A percentile compares a stretch with the other conserved stretches of the same genome.
Conservation (phyloP, 2,113 vertebrate genomes). For the Columba livia region DNA sequence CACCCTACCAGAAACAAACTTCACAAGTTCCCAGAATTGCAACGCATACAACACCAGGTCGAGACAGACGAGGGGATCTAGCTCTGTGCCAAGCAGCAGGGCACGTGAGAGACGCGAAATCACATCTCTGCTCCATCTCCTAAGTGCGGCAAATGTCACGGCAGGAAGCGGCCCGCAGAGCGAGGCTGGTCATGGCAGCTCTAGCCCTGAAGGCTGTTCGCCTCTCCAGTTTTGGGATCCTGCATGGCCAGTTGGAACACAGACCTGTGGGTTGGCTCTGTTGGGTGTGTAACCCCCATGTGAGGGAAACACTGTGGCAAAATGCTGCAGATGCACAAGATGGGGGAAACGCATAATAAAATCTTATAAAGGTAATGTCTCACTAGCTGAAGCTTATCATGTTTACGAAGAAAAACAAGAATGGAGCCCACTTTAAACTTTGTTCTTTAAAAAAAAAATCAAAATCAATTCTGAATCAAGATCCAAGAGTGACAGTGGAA, state of each 20-base stretch:
- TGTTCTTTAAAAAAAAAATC: neutral
- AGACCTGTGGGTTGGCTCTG: neutral
- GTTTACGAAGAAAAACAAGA: neutral
- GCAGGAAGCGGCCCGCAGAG: neutral
- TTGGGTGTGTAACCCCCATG: rapidly evolving
- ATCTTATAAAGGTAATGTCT: neutral
- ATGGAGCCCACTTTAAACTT: neutral
- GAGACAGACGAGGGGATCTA: neutral
- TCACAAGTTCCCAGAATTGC: neutral
- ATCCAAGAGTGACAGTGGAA: neutral
- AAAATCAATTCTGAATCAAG: neutral
- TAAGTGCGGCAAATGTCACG: neutral
- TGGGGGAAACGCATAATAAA: neutral
- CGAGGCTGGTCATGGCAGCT: neutral
- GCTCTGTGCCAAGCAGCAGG: neutral
- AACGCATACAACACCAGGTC: neutral
- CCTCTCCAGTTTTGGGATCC: neutral
- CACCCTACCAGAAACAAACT: constrained; percentile 1
- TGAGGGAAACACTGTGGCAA: neutral
- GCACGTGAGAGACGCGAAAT: neutral
- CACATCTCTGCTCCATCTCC: neutral
- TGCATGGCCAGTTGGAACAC: neutral
- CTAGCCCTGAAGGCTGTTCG: neutral
- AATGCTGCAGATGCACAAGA: neutral
- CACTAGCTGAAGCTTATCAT: neutral